Percentiles rank a stretch among this genome's conserved stretches.
phyloP scores from a whole-genome alignment of 2,113 vertebrate genomes.

The Arvicanthis niloticus region DNA sequence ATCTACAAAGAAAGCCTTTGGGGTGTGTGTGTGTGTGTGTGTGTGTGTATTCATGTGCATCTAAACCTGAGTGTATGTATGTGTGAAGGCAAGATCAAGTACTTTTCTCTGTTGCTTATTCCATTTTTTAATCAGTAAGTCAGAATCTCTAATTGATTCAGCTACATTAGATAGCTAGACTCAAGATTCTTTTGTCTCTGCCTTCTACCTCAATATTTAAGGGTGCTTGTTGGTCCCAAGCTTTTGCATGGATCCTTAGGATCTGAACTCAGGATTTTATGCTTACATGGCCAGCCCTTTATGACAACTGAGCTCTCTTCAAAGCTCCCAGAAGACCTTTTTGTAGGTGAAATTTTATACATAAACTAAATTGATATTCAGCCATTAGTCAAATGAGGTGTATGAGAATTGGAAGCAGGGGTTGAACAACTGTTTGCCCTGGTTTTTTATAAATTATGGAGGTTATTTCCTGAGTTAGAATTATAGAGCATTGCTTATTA shows the following conservation, averaged over 20 bases:
- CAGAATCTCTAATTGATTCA: neutral
- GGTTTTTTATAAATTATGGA: constrained; percentile 23
- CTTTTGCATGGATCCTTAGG: neutral
- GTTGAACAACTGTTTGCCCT: neutral
- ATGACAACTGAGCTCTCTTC: too few species aligned
- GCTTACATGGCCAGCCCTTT: neutral
- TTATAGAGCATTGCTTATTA: constrained; percentile 35
- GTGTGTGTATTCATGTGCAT: too few species aligned
- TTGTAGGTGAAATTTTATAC: constrained; percentile 49
- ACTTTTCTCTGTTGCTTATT: neutral
- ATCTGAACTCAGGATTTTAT: neutral
- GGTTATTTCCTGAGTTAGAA: constrained; percentile 45
- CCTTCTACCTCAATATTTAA: neutral
- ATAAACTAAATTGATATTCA: constrained; percentile 63
- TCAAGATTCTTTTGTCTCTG: neutral
- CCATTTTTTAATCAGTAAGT: neutral
- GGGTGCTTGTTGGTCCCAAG: neutral
- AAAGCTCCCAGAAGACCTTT: neutral
- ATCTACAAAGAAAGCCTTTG: neutral
- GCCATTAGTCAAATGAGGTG: neutral
- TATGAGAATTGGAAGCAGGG: neutral
- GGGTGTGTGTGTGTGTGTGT: neutral
- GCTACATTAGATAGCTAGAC: neutral
- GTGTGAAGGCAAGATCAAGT: neutral
- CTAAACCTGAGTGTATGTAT: neutral